Evolutionary conservation across 92 coral and sea anemone species (phyloP).

Genomic region (Epizoanthus stellaris): DNA sequence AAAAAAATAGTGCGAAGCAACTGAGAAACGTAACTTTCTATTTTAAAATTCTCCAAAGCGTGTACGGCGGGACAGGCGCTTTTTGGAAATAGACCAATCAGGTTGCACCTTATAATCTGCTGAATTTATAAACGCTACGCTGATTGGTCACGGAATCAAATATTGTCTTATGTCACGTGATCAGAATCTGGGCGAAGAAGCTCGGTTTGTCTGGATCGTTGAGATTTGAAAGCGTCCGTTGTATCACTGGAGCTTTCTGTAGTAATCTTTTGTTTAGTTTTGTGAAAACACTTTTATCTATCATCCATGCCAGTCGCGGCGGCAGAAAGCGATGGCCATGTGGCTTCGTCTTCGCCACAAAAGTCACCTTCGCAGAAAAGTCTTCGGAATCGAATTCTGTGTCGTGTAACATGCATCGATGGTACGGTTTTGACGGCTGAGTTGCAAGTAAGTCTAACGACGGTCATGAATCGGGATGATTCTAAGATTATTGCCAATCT

Average conservation of each 20-base stretch:
- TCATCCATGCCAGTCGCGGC: conserved; percentile 75
- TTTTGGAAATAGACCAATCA: conserved; percentile 13
- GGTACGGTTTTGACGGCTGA: conserved; percentile 88
- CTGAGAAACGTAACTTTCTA: conserved; percentile 16
- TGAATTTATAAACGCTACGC: neutral
- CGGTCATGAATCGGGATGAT: neutral
- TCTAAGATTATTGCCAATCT: neutral
- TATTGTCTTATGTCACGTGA: conserved; percentile 34
- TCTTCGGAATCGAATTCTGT: conserved; percentile 84
- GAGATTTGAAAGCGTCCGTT: conserved; percentile 13
- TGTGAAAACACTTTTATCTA: neutral
- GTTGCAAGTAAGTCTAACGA: conserved; percentile 70
- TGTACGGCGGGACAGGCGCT: conserved; percentile 23
- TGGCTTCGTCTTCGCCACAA: conserved; percentile 63
- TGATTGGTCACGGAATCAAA: conserved; percentile 19
- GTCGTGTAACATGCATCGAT: conserved; percentile 90
- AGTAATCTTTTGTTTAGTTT: too few relatives aligned
- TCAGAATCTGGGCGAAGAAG: conserved; percentile 6
- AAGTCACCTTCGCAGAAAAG: conserved; percentile 65
- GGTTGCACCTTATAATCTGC: neutral
- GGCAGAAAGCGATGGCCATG: conserved; percentile 57
- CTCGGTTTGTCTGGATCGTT: conserved; percentile 24
- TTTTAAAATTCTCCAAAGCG: conserved; percentile 19
- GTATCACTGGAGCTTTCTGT: neutral
- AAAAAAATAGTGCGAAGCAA: too few relatives aligned